Base-by-base conservation (phyloP, 2,113 vertebrate genomes). In the Erythrocercus mccallii region DNA sequence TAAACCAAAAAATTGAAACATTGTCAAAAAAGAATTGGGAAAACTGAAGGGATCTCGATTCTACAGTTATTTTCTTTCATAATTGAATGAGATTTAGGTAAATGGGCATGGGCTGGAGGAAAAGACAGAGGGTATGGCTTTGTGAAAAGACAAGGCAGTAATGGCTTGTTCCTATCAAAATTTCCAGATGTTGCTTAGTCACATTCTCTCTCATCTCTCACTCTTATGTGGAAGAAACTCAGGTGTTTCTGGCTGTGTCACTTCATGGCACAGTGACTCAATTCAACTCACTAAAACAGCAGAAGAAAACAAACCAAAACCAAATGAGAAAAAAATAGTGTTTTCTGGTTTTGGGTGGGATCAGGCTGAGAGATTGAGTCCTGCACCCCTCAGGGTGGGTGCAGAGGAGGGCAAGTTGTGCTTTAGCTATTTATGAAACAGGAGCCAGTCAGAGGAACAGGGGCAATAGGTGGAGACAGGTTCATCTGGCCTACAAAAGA, bases 271-370 rank as follows among this genome's bases (percentile, higher is more conserved):
- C 37, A 35, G 38, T 81, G 54, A 68, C 48, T 93, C 33, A 48
- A 24, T 69, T 73, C 28, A 78, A 2, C 47, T 86, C 51, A 37
- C 21, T 80, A 5, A 76, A 93, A 54, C 6, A 10, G 19, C 47
- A 89, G 62, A 9, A 5, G 16, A 38, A 18, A 56, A 37, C 23
- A 42, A 73, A n/a, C 3, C 14, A 58, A 69, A 68, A 37, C 22
- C 64, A 54, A 54, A 4, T 7, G 6, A 20, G 3, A 22, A 19
- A 37, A 21, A 16, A 8, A 9, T 0, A 37, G 3, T 14, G 24
- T 7, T 28, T 86, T 14, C 30, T 78, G 22, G 17, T 54, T 38
- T 21, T 5, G 24, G n/a, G 10, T 21, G 6, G 13, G 16, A 21
- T 28, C 5, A 22, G 30, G 10, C 74, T 73, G 13, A 15, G 33